phyloP scores from a whole-genome alignment of 2,888 invertebrate species.

The Caenorhabditis plicata region DNA sequence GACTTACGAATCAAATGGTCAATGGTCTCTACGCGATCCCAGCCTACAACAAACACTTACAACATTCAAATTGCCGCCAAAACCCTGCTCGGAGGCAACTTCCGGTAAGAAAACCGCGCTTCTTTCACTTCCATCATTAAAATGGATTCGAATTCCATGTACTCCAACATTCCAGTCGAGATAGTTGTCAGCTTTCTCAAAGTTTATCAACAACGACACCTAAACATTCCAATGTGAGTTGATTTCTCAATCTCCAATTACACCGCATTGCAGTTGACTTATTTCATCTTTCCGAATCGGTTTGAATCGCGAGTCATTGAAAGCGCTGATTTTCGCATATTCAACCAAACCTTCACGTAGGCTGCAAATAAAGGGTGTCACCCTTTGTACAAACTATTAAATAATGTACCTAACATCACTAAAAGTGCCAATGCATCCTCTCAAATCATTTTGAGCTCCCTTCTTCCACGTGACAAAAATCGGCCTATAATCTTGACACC shows the following conservation, averaged over 20 bases:
- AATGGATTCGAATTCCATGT: slow-evolving; percentile 91
- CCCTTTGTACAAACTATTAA: not conserved
- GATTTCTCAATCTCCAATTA: slow-evolving; percentile 7
- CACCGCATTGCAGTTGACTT: slow-evolving; percentile 71
- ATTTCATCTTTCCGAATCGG: slow-evolving; percentile 93
- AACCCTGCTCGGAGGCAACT: slow-evolving; percentile 96
- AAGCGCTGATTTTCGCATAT: slow-evolving; percentile 71
- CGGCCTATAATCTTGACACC: slow-evolving; percentile 75
- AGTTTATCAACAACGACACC: slow-evolving; percentile 91
- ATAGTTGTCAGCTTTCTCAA: slow-evolving; percentile 91
- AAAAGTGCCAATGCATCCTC: slow-evolving; percentile 98
- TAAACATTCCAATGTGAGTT: slow-evolving; percentile 72
- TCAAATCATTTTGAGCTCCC: slow-evolving; percentile 87
- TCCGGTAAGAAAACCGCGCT: slow-evolving; percentile 98
- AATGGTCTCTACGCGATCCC: slow-evolving; percentile 97
- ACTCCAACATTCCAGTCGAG: slow-evolving; percentile 86
- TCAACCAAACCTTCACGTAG: slow-evolving; percentile 50
- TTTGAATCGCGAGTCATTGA: slow-evolving; percentile 93
- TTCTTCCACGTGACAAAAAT: slow-evolving; percentile 99
- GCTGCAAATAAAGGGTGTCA: slow-evolving; percentile 15
- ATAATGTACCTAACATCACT: slow-evolving; percentile 30
- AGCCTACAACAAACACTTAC: slow-evolving; percentile 74
- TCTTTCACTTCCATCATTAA: slow-evolving; percentile 78
- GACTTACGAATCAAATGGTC: slow-evolving; percentile 95
- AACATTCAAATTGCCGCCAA: slow-evolving; percentile 1